Evolutionary conservation across 2,888 invertebrate species (phyloP), one percentile per base, ranked within the genome.

Genomic region (Spicauda simplicius): DNA sequence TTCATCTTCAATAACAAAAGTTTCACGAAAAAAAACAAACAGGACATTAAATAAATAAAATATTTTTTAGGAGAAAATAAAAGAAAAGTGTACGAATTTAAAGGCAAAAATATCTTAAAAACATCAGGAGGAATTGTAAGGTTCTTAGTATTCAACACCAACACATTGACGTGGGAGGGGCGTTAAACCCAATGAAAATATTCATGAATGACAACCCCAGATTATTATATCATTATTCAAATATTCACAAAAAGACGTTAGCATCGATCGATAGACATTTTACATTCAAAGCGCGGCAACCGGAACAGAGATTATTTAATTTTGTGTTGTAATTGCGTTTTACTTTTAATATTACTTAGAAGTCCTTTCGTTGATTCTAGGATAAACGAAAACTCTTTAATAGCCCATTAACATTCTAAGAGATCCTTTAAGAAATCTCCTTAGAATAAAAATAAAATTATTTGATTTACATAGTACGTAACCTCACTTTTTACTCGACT

Each of bases 131-230:
- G 16, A 55, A 16, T 55, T 25, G 3, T 16, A 54, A 7, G 8
- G 12, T 55, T 25, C 30, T 55, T 25, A 55, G 30, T 55, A 55
- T 55, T n/a, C 55, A 55, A n/a, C 14, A 16, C 25, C 55, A 55
- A 55, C 14, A 30, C 30, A 14, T 41, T 14, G 30, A 25, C 30
- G 55, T 55, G 30, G 54, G 54, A 30, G 16, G 55, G 25, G 16
- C 30, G 19, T 16, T 50, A 52, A 61, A 19, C 19, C 60, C 50
- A 12, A 14, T 14, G 19, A 50, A 53, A 61, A 53, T 61, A 61
- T 61, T 61, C 60, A 61, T 61, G 60, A 61, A 61, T 52, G 25
- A 55, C 48, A 16, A 16, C 48, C 48, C 16, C 48, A 58, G 57
- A 58, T 45, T 14, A 20, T 45, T 58, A 45, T 45, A 45, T 45